Conservation (phyloP, 2,888 invertebrate genomes). For the Volucella zonaria region DNA sequence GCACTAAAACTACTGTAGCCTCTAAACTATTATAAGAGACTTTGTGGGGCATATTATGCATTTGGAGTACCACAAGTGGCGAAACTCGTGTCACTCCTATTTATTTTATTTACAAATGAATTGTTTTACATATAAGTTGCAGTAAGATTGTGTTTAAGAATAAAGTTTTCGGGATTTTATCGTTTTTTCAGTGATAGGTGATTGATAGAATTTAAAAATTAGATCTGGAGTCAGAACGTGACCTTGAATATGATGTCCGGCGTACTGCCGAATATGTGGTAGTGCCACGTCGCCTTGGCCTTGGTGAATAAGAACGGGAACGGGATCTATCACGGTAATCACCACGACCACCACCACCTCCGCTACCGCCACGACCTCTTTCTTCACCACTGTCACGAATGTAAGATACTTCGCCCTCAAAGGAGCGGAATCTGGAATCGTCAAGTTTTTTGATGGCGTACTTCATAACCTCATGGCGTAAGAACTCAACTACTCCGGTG, state of each 20-base stretch:
- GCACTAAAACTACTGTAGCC: too few relatives aligned
- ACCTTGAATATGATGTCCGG: constrained; percentile 90
- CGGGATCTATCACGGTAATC: constrained; percentile 86
- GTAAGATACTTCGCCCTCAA: constrained; percentile 99
- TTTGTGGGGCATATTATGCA: too few relatives aligned
- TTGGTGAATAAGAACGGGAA: constrained; percentile 90
- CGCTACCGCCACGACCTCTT: constrained; percentile 84
- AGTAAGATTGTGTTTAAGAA: constrained; percentile 32
- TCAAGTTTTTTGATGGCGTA: constrained; percentile 99
- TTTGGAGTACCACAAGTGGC: too few relatives aligned
- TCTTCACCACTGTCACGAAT: constrained; percentile 93
- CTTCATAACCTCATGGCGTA: constrained; percentile 99
- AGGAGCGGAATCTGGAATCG: constrained; percentile 98
- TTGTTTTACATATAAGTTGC: constrained; percentile 40
- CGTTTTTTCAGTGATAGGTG: constrained; percentile 61
- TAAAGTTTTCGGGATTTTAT: constrained; percentile 51
- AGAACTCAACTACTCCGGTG: constrained; percentile 98
- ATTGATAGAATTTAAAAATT: constrained; percentile 79
- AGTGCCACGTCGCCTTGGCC: constrained; percentile 91
- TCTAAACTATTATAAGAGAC: too few relatives aligned
- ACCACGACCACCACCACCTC: constrained; percentile 86
- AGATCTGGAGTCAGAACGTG: constrained; percentile 88
- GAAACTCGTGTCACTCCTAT: too few relatives aligned
- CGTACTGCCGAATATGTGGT: constrained; percentile 97
- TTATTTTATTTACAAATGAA: too few relatives aligned